Percentiles rank a stretch among this genome's conserved stretches.
Evolutionary conservation across 2,888 invertebrate species (phyloP).

Genomic region (Sarcophaga caerulescens): DNA sequence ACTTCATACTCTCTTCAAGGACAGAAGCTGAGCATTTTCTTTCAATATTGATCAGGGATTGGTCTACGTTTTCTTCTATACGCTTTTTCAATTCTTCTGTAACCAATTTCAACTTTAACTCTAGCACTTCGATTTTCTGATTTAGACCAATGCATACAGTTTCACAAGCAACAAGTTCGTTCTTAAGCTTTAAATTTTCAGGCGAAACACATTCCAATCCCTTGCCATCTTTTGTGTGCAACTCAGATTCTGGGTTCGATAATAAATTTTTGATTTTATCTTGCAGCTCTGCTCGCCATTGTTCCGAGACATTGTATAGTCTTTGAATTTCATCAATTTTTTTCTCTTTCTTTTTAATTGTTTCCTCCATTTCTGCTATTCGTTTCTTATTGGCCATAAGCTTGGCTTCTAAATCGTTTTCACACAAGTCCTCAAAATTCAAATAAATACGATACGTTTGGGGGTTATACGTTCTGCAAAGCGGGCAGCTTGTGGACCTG

Average conservation of each 20-base stretch:
- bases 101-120: constrained; percentile 22
- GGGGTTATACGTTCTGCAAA: background rate
- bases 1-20: background rate
- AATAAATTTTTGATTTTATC: background rate
- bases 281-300: constrained; percentile 40
- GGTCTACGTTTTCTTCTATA: background rate
- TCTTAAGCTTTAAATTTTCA: constrained; percentile 28
- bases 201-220: background rate
- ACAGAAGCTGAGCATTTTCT: background rate
- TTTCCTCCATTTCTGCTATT: background rate
- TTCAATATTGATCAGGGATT: background rate
- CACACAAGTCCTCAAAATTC: constrained; percentile 7
- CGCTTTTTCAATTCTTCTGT: constrained; percentile 13
- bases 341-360: background rate
- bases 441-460: background rate
- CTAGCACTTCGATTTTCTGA: constrained; percentile 25
- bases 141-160: background rate
- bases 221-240: background rate
- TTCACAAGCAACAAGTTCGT: background rate
- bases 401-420: constrained; percentile 11
- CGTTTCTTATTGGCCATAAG: background rate
- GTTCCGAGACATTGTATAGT: constrained; percentile 39
- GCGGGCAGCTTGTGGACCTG: constrained; percentile 27
- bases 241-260: background rate
- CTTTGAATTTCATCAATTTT: constrained; percentile 28